These are phyloP conservation scores for Julus scandinavius DNA, from an alignment of 2,888 invertebrate genomes.

Conservation along the genomic window DNA sequence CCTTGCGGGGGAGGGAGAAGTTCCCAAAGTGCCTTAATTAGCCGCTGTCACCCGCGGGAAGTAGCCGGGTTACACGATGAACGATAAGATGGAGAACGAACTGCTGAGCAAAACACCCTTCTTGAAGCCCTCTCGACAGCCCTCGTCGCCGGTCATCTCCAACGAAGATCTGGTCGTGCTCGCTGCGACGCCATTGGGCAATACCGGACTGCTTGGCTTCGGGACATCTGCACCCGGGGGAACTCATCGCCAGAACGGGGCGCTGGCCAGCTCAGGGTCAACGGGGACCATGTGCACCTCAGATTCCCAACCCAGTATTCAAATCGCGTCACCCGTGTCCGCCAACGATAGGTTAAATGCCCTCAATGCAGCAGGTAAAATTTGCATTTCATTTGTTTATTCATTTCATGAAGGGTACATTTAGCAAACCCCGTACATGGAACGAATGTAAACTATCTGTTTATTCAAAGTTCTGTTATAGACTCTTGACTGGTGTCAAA, in stretches of 20 bases:
- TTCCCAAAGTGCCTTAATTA: neutral
- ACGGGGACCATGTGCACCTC: constrained; percentile 41
- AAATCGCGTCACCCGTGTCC: constrained; percentile 51
- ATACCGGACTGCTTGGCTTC: constrained; percentile 9
- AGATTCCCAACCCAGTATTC: constrained; percentile 51
- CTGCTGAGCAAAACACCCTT: constrained; percentile 19
- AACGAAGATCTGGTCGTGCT: constrained; percentile 52
- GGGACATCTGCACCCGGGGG: constrained; percentile 24
- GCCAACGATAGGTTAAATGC: constrained; percentile 37
- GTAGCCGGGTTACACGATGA: neutral
- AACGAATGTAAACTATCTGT: too few relatives aligned
- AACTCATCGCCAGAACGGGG: constrained; percentile 42
- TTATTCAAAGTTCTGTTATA: too few relatives aligned
- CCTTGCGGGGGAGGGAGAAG: neutral
- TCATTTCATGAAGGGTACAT: neutral
- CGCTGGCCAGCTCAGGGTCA: constrained; percentile 16
- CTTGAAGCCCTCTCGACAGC: neutral
- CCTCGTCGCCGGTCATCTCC: constrained; percentile 41
- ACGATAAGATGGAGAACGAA: neutral
- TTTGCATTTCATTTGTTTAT: too few relatives aligned
- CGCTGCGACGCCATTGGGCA: constrained; percentile 51
- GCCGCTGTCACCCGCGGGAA: neutral
- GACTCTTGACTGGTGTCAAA: too few relatives aligned
- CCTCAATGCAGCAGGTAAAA: constrained; percentile 22
- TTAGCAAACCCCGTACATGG: neutral